Base-by-base conservation (phyloP, 2,888 invertebrate species). In the Lucinisca nassula region DNA sequence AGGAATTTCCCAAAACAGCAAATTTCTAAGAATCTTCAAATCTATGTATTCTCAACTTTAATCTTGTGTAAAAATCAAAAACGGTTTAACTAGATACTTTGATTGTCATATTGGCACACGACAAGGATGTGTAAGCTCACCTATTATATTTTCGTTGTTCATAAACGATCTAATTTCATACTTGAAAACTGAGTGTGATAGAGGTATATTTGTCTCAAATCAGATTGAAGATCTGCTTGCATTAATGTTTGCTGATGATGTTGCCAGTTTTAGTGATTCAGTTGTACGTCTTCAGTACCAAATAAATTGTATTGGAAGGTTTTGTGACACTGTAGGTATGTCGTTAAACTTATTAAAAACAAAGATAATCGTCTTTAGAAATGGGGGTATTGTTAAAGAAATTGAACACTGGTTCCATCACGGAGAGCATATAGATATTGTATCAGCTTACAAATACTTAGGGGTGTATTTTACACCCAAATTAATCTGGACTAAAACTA, bases 161-260 rank as follows among this genome's bases (percentile, higher is more conserved):
- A 77, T 77, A 30, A 77, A 61, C 24, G 77, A 61, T 17, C 27
- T 77, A 37, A 38, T 77, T 24, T 38, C 58, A 58, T 77, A 77
- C 24, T 4, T 77, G 38, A 77, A 77, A 37, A 10, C 2, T 24
- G 58, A 12, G 21, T 61, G 61, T 38, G 30, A 58, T 38, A 37
- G 77, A 61, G 58, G 61, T 40, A 61, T 77, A 24, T 58, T 27
- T 27, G 37, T 79, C 10, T 21, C 79, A 1, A 45, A 84, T n/a
- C 45, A 58, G 21, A 73, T 73, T 17, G 51, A 37, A 4, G 72
- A 78, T 37, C 38, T 73, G 21, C 37, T 73, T 30, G 78, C 78
- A 30, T 32, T 83, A 6, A 72, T 78, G 73, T 84, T 73, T 24
- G 74, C 78, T 24, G 79, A 79, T 55, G 79, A 79, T 72, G 55